phyloP scores from a whole-genome alignment of 2,888 invertebrate genomes.

The Esperia sulphurella region DNA sequence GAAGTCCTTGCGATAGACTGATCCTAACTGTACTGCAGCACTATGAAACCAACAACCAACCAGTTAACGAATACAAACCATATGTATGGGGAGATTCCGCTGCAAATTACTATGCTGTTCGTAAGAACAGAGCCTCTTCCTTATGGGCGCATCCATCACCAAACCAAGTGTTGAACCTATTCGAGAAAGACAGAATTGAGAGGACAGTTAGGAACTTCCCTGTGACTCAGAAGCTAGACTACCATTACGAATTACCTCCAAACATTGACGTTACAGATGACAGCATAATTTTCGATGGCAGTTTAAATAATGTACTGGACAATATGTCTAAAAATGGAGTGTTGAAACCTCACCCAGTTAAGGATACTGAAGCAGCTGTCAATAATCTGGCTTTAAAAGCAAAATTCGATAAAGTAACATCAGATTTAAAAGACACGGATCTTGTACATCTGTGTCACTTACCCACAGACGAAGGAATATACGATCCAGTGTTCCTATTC shows the following conservation, averaged over 20 bases:
- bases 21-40: conserved; percentile 83
- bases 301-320: conserved; percentile 29
- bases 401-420: conserved; percentile 32
- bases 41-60: conserved; percentile 84
- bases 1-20: conserved; percentile 83
- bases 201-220: conserved; percentile 87
- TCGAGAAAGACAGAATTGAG: conserved; percentile 82
- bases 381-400: conserved; percentile 33
- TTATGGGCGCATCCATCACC: conserved; percentile 86
- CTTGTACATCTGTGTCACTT: conserved; percentile 37
- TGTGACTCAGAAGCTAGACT: conserved; percentile 78
- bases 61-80: conserved; percentile 84
- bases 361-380: conserved; percentile 40
- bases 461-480: conserved; percentile 68
- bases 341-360: conserved; percentile 26
- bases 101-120: conserved; percentile 86
- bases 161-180: conserved; percentile 84
- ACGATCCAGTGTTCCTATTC: conserved; percentile 91
- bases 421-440: conserved; percentile 31
- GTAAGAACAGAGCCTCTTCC: conserved; percentile 71
- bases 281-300: conserved; percentile 16
- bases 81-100: conserved; percentile 92
- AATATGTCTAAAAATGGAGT: conserved; percentile 36
- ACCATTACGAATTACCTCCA: conserved; percentile 51
- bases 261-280: conserved; percentile 19